These are phyloP conservation scores for Dendronephthya gigantea DNA, from an alignment of 64 coral and sea anemone species.

Conservation along the genomic window DNA sequence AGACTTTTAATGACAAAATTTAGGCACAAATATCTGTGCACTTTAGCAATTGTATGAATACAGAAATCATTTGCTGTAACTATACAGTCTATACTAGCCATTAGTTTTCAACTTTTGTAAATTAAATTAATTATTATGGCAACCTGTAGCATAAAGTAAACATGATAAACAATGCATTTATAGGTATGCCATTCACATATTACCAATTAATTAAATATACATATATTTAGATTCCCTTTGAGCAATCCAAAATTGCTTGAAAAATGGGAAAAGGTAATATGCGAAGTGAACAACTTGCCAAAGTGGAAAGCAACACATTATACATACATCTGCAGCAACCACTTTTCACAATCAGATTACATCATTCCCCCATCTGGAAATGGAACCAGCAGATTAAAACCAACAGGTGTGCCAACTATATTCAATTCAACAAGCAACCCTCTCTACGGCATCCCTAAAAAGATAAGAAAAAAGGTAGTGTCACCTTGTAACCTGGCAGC, in stretches of 20 bases:
- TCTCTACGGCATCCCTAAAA: no score
- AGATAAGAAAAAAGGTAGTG: neutral
- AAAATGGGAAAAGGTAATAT: neutral
- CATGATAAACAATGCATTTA: no score
- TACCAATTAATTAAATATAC: neutral
- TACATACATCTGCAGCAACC: neutral
- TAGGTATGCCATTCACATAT: no score
- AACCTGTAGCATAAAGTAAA: no score
- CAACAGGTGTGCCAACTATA: neutral
- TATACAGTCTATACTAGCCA: no score
- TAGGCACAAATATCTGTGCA: no score
- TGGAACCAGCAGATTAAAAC: neutral
- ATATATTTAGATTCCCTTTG: neutral
- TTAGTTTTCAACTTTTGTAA: no score
- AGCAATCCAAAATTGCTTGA: neutral
- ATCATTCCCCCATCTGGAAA: neutral
- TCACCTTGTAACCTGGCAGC: neutral
- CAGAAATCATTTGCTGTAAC: no score
- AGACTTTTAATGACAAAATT: no score
- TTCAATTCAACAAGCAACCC: no score
- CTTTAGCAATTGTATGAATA: no score
- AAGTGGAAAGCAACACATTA: neutral
- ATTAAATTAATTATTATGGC: no score
- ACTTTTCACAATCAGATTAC: neutral
- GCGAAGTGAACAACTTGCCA: neutral